phyloP scores from a whole-genome alignment of 2,888 invertebrate species.

The Anorthoa munda region DNA sequence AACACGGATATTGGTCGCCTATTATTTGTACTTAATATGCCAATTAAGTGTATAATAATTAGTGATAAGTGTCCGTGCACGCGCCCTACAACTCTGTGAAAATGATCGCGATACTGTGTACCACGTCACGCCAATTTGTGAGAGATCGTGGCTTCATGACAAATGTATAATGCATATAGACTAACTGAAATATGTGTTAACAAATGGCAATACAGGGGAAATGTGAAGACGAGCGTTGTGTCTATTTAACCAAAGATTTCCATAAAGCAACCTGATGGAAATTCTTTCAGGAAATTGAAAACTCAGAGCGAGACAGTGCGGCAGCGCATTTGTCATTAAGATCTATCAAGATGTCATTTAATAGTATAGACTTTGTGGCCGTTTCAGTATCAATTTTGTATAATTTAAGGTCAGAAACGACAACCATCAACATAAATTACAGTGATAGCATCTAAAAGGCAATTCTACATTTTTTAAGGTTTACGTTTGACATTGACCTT shows the following conservation, averaged over 20 bases:
- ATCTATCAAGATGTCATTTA: conserved; percentile 47
- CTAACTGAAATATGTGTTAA: conserved; percentile 11
- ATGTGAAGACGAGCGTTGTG: conserved; percentile 28
- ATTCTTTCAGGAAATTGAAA: conserved; percentile 45
- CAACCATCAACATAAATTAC: conserved; percentile 58
- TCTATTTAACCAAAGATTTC: conserved; percentile 21
- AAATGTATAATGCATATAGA: conserved; percentile 1
- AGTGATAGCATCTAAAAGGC: conserved; percentile 53
- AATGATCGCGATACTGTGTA: conserved; percentile 17
- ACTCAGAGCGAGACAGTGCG: conserved; percentile 12
- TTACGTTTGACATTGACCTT: conserved; percentile 44
- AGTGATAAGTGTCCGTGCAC: conserved; percentile 42
- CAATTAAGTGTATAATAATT: conserved; percentile 29
- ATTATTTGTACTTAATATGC: conserved; percentile 34
- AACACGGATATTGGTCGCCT: conserved; percentile 27
- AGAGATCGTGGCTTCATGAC: conserved; percentile 11
- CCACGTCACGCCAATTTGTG: conserved; percentile 19
- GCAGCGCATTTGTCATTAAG: conserved; percentile 27
- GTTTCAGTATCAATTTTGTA: conserved; percentile 49
- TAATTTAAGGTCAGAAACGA: conserved; percentile 54
- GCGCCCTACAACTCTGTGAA: conserved; percentile 12
- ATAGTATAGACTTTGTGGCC: conserved; percentile 23
- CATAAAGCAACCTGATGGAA: conserved; percentile 20
- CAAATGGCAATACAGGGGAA: background rate
- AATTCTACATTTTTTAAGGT: conserved; percentile 44